These are phyloP conservation scores for Ferdinandea cuprea DNA, from an alignment of 2,888 invertebrate species.

Conservation along the genomic window DNA sequence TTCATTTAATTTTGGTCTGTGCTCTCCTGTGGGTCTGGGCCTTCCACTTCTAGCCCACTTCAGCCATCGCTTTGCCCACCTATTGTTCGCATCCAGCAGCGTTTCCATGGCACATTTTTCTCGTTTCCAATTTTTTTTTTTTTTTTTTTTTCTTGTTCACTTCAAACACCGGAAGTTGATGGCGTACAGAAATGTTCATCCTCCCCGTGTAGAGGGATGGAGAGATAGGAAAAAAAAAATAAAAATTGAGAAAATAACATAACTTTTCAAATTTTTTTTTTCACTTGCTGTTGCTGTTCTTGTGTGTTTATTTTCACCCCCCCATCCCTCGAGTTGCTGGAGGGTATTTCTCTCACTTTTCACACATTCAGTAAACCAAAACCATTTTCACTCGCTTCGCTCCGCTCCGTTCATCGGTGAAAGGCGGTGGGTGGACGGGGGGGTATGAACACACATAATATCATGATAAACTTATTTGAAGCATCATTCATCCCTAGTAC, in stretches of 20 bases:
- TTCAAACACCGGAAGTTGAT: conserved; percentile 72
- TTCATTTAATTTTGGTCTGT: conserved; percentile 61
- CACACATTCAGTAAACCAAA: conserved; percentile 71
- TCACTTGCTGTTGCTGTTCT: conserved; percentile 4
- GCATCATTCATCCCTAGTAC: conserved; percentile 67
- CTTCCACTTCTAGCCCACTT: conserved; percentile 18
- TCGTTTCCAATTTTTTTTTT: conserved; percentile 8
- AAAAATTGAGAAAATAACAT: conserved; percentile 68
- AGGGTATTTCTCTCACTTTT: conserved; percentile 47
- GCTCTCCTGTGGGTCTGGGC: conserved; percentile 13
- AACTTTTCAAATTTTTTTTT: conserved; percentile 52
- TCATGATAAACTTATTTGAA: conserved; percentile 75
- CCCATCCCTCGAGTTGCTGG: background rate
- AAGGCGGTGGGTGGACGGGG: conserved; percentile 13
- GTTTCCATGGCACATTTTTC: conserved; percentile 60
- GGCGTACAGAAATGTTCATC: conserved; percentile 66
- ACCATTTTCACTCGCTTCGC: conserved; percentile 40
- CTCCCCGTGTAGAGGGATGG: background rate
- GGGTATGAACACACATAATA: conserved; percentile 66
- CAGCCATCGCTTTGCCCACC: background rate
- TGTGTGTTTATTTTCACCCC: conserved; percentile 12
- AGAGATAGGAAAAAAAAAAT: conserved; percentile 65
- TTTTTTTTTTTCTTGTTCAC: conserved; percentile 33
- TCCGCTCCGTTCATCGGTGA: background rate
- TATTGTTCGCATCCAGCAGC: background rate